Conservation (phyloP, 1,140 invertebrate species). For the Drosophila azteca region DNA sequence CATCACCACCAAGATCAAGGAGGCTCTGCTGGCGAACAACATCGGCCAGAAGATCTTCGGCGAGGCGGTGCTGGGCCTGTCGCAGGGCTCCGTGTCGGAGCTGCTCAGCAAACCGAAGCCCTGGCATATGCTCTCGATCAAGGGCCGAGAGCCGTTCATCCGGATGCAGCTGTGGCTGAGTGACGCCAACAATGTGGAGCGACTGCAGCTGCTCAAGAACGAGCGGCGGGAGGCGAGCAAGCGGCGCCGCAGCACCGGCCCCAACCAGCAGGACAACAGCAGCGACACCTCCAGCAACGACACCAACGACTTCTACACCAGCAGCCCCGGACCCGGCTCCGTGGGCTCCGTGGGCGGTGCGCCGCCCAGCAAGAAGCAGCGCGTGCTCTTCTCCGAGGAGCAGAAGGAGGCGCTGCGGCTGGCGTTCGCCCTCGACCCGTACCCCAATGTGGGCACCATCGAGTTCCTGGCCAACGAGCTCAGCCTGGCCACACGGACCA, state of each 20-base stretch:
- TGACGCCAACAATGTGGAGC: slow-evolving; percentile 96
- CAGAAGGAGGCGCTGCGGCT: slow-evolving; percentile 98
- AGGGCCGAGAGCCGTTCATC: slow-evolving; percentile 98
- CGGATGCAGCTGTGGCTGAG: slow-evolving; percentile 98
- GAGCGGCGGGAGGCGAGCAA: slow-evolving; percentile 95
- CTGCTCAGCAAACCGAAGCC: slow-evolving; percentile 98
- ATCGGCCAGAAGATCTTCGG: slow-evolving; percentile 99
- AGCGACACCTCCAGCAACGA: slow-evolving; percentile 94
- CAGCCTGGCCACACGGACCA: slow-evolving; percentile 96
- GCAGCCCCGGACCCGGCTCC: slow-evolving; percentile 89
- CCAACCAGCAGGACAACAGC: slow-evolving; percentile 91
- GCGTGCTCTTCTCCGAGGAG: slow-evolving; percentile 98
- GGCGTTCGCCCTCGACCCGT: slow-evolving; percentile 97
- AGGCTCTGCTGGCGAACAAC: slow-evolving; percentile 97
- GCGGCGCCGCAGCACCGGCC: slow-evolving; percentile 90
- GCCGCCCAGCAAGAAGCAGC: slow-evolving; percentile 93
- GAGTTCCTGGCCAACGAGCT: slow-evolving; percentile 97
- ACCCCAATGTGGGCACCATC: slow-evolving; percentile 97
- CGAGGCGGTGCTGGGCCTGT: slow-evolving; percentile 97
- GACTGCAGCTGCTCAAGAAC: slow-evolving; percentile 93
- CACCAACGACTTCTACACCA: slow-evolving; percentile 94
- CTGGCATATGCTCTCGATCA: slow-evolving; percentile 99
- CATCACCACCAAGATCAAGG: slow-evolving; percentile 98
- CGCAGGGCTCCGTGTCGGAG: slow-evolving; percentile 98
- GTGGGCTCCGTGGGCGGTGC: slow-evolving; percentile 85